Base-by-base conservation (phyloP, 2,888 invertebrate genomes). In the Lasioglossum lativentre region DNA sequence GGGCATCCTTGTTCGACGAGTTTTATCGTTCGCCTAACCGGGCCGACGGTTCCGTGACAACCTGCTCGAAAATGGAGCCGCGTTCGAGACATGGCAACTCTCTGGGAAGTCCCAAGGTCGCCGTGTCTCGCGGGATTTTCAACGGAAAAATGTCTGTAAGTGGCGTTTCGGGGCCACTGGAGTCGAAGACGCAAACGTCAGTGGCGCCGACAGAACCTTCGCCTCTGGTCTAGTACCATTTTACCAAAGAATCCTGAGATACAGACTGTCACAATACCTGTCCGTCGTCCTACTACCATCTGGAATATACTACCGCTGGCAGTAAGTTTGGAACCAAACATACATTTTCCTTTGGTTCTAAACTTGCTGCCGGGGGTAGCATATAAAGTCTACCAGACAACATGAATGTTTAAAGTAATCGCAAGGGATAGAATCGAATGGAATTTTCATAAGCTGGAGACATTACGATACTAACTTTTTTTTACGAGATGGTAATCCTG, bases 11-110 rank as follows among this genome's bases (percentile, higher is more conserved):
- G 56, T 66, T 63, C 75, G 59, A 74, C 78, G 71, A 75, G 71
- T 86, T 83, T 85, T 82, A 88, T 80, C 63, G 75, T 52, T 30
- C 8, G 16, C 66, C 56, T 47, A 38, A 77, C 68, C 2, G 66
- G 59, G 63, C 78, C 81, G 68, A 75, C 78, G 47, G 19, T 76
- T 80, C 72, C 81, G 70, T 75, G 82, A 79, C 70, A 74, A 84
- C 77, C 56, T 30, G 63, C 23, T 72, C 23, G 63, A 47, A 75
- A 71, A 74, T 56, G 71, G 45, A 71, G 75, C 72, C 38, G 68
- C 59, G 40, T 72, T 14, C 52, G n/a, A 4, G 34, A 30, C 38
- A 47, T 0, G 52, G 52, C 23, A 63, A 14, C 27, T 30, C 27
- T 4, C 59, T 27, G 14, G 6, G 8, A 52, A 52, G 1, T 14